Evolutionary conservation across 2,113 vertebrate species (phyloP).

Genomic region (Puffinus mauretanicus): DNA sequence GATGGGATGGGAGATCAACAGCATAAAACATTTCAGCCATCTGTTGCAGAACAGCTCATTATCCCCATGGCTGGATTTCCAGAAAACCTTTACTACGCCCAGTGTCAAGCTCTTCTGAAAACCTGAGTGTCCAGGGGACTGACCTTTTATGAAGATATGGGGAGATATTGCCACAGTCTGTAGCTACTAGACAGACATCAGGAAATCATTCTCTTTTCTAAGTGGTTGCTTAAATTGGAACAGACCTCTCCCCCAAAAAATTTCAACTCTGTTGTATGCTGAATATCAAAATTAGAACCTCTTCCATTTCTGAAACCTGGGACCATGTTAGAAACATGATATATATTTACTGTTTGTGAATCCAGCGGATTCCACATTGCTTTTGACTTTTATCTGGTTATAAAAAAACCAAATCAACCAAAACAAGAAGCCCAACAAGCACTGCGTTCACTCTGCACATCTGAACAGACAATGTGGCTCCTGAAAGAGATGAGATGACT

Average conservation of each 20-base stretch:
- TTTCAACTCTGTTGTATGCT: background rate
- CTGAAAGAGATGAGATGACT: background rate
- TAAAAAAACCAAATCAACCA: background rate
- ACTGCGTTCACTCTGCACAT: background rate
- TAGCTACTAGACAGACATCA: background rate
- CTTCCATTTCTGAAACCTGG: background rate
- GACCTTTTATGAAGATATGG: background rate
- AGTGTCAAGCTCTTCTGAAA: background rate
- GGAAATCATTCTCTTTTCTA: background rate
- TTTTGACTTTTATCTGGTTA: background rate
- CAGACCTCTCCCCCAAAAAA: accelerated
- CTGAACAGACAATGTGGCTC: background rate
- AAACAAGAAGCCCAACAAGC: background rate
- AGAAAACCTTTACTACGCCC: background rate
- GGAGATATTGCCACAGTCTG: background rate
- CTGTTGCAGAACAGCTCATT: background rate
- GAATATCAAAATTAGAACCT: background rate
- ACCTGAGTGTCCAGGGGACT: background rate
- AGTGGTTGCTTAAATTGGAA: background rate
- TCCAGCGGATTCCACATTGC: background rate
- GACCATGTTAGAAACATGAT: background rate
- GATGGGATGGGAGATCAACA: background rate
- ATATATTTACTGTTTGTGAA: background rate
- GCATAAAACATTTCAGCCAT: background rate
- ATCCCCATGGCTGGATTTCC: background rate